These are phyloP conservation scores for Malaclemys terrapin DNA, from an alignment of 2,113 vertebrate species.

Conservation along the genomic window DNA sequence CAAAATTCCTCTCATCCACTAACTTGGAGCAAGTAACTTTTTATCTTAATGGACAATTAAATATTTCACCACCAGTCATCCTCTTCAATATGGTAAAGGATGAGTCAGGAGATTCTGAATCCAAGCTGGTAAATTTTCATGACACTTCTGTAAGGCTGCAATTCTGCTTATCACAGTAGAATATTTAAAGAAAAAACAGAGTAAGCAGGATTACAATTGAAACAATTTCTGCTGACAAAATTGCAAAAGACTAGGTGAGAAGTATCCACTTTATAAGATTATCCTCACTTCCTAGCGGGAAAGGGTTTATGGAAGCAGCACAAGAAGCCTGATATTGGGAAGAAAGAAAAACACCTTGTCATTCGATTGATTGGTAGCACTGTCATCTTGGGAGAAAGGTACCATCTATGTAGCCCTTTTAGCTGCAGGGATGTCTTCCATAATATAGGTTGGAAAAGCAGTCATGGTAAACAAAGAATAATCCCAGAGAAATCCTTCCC, in stretches of 20 bases:
- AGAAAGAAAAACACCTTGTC: background rate
- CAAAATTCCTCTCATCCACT: background rate
- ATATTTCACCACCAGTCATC: background rate
- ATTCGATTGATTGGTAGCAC: background rate
- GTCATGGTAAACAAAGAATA: background rate
- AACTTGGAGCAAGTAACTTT: background rate
- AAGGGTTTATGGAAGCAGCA: background rate
- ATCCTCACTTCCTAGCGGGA: background rate
- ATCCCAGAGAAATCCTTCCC: background rate
- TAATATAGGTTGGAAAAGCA: background rate
- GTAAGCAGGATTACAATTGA: background rate
- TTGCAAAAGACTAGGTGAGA: background rate
- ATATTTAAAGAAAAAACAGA: background rate
- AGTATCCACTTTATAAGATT: background rate
- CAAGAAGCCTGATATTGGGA: background rate
- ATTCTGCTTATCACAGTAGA: background rate
- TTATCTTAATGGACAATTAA: background rate
- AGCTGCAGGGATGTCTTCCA: background rate
- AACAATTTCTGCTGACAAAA: background rate
- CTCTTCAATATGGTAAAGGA: background rate
- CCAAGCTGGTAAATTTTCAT: background rate
- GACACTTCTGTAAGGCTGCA: background rate
- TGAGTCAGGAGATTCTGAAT: background rate
- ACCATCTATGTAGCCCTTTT: background rate
- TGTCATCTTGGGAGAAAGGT: background rate